Percentiles rank a stretch among this genome's conserved stretches.
Conservation (phyloP, 2,113 vertebrate genomes). For the Fulmarus glacialis region DNA sequence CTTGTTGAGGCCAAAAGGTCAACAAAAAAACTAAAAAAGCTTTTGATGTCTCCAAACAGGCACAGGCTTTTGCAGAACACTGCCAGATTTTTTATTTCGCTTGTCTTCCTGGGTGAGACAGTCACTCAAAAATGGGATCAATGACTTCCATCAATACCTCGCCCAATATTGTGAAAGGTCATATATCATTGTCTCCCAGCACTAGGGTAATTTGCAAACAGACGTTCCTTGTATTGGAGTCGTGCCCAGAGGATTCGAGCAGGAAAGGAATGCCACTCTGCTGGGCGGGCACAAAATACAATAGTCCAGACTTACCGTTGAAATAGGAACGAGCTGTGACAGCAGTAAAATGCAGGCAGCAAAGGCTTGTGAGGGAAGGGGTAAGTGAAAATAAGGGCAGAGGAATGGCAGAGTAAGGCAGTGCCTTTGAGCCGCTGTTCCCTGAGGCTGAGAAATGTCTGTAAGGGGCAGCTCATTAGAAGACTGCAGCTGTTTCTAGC, state of each 20-base stretch:
- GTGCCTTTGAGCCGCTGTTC: not conserved
- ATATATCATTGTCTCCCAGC: not conserved
- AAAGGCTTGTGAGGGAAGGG: not conserved
- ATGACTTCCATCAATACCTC: slow-evolving; percentile 37
- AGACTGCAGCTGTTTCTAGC: not conserved
- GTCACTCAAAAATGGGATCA: slow-evolving; percentile 50
- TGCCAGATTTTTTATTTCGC: slow-evolving; percentile 9
- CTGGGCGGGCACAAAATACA: not conserved
- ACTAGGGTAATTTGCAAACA: not conserved
- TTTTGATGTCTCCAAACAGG: not conserved
- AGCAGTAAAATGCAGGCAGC: not conserved
- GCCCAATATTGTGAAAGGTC: slow-evolving; percentile 9
- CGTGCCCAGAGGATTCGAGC: not conserved
- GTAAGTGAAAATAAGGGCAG: not conserved
- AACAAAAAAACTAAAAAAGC: not conserved
- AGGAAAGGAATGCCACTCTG: not conserved
- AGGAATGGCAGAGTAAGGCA: not conserved
- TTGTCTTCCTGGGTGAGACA: slow-evolving; percentile 6
- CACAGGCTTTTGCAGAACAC: not conserved
- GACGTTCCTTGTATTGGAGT: not conserved
- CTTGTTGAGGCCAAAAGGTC: not conserved
- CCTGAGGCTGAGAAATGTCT: not conserved
- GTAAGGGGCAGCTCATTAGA: not conserved
- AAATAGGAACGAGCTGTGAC: not conserved
- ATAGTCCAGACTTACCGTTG: not conserved